Base-by-base conservation (phyloP, 2,888 invertebrate genomes). In the Hypercompe scribonia region DNA sequence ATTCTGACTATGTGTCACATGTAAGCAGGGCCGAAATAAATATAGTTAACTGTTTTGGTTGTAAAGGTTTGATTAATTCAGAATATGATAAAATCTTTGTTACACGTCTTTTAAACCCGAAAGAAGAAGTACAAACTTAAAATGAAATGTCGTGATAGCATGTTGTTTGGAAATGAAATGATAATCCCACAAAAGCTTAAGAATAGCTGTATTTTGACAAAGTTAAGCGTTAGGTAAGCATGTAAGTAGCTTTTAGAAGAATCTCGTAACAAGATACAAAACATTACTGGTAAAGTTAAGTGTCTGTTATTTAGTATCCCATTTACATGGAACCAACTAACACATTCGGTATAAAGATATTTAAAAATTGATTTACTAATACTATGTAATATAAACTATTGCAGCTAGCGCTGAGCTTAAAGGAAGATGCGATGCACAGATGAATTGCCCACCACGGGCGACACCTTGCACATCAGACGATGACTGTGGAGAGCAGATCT, bases 401-500 rank as follows among this genome's bases (percentile, higher is more conserved):
- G 0, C 88, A 95, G 95, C 93, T 81, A 92, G 89, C 85, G 95
- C 93, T 80, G 95, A 95, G 90, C 91, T 95, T 36, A 88, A 86
- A 87, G 96, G 96, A 10, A 89, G 95, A 84, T 96, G 96, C 7
- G 89, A 89, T 75, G 90, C 64, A 21, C 64, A 90, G 36, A 85
- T 81, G 34, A 73, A 92, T 2, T 97, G 97, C 78, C 97, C 97
- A 0, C 94, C 96, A 65, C 95, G 96, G 67, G 96, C 97, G n/a
- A 90, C 96, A 50, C 95, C 94, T 13, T 97, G 97, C 90, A 90
- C 88, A 50, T 91, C 94, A 64, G 97, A 97, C 82, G 95, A 95
- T 71, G 97, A 97, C 68, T 97, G 97, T 86, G 96, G 96, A 13
- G 94, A 96, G 68, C 96, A 97, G 81, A 96, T 97, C 73, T 97